A percentile compares a stretch with the other conserved stretches of the same genome.
These are phyloP conservation scores for Lottia gigantea DNA, from an alignment of 2,888 invertebrate genomes.

Conservation along the genomic window DNA sequence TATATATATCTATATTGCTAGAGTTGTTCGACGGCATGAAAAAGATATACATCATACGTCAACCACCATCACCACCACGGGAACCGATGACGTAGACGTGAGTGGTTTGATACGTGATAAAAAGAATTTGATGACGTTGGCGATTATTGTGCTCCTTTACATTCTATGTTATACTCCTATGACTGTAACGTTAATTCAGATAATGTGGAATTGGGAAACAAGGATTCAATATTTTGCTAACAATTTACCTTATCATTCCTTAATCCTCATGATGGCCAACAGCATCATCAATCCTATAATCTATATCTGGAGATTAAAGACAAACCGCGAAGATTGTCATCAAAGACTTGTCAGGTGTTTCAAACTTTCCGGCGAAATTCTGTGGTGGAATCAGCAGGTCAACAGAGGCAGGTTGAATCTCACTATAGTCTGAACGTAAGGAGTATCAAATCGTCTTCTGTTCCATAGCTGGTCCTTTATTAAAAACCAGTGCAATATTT, in stretches of 20 bases:
- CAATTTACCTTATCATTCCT: background rate
- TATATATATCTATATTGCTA: slow-evolving; percentile 4
- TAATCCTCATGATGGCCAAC: background rate
- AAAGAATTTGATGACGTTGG: background rate
- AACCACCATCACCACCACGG: background rate
- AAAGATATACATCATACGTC: background rate
- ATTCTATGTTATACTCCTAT: background rate
- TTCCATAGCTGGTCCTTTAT: no score
- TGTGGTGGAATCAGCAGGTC: no score
- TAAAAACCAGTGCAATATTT: no score
- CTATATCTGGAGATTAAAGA: background rate
- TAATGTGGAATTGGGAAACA: background rate
- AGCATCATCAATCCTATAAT: background rate
- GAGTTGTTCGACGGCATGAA: background rate
- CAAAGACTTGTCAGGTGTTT: background rate
- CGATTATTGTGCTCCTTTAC: background rate
- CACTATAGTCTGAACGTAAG: no score
- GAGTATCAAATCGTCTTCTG: no score
- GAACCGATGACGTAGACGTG: background rate
- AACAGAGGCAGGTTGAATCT: no score
- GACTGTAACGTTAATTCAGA: background rate
- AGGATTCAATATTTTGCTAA: background rate
- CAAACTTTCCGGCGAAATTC: background rate
- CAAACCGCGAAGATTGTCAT: background rate
- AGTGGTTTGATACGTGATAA: background rate